A percentile compares a stretch with the other conserved stretches of the same genome.
Evolutionary conservation across 2,797 vertebrate species (phyloP).

Genomic region (Orientallactaga sibirica): DNA sequence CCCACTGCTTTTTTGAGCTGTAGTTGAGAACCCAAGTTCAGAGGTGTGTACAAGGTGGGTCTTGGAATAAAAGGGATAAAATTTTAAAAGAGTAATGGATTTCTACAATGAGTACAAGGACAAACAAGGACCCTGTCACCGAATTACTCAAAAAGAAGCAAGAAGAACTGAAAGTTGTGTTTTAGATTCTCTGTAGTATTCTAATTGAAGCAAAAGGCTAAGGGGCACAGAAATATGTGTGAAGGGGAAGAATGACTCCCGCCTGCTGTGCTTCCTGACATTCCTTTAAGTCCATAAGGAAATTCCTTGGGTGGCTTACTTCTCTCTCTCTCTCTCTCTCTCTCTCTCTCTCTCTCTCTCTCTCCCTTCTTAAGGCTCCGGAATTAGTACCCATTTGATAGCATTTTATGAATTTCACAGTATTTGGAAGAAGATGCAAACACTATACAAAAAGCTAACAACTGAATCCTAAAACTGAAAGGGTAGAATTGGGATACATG

Average conservation of each 20-base stretch:
- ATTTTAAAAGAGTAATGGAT: background rate
- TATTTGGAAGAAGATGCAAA: background rate
- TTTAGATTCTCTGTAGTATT: background rate
- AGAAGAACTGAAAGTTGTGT: background rate
- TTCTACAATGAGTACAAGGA: background rate
- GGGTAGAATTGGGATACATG: background rate
- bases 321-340: background rate
- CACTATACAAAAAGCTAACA: background rate
- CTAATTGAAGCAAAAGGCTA: background rate
- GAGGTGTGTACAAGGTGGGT: too few relatives aligned
- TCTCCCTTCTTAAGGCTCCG: background rate
- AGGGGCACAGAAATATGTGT: background rate
- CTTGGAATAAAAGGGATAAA: background rate
- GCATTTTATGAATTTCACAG: background rate
- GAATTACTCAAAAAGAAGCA: background rate
- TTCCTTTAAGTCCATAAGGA: background rate
- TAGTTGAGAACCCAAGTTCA: background rate
- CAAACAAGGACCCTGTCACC: background rate
- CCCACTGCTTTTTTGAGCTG: background rate
- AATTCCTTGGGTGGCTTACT: background rate
- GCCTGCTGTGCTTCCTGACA: background rate
- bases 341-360: background rate
- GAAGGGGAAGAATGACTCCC: background rate
- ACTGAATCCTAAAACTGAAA: background rate
- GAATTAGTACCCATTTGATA: background rate